Conservation (phyloP, 2,113 vertebrate species). For the Notiomystis cincta region DNA sequence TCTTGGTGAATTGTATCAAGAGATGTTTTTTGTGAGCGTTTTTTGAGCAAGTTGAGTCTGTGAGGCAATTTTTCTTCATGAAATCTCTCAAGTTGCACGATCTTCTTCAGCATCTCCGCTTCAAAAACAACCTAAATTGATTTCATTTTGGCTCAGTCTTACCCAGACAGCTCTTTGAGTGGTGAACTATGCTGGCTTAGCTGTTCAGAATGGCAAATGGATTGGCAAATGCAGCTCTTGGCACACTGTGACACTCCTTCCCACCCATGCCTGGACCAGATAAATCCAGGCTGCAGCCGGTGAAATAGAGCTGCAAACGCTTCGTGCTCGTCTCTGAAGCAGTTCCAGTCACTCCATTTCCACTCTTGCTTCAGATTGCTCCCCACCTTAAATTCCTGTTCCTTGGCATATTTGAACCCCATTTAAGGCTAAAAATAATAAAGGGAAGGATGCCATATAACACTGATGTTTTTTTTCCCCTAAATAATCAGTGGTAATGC, state of each 20-base stretch:
- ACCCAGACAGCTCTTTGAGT: background rate
- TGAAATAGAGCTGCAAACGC: background rate
- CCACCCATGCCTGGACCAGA: background rate
- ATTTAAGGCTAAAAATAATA: background rate
- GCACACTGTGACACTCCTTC: accelerated
- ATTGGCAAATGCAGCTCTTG: background rate
- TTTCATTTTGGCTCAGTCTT: background rate
- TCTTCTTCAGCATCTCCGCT: background rate
- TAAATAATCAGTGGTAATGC: background rate
- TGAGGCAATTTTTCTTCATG: background rate
- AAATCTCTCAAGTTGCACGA: accelerated
- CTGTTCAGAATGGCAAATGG: background rate
- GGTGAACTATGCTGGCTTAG: background rate
- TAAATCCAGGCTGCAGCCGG: background rate
- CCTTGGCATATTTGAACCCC: background rate
- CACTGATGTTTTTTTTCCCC: background rate
- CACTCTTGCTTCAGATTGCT: background rate
- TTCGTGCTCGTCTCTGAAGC: background rate
- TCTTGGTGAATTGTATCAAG: background rate
- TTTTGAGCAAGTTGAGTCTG: background rate
- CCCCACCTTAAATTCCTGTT: background rate
- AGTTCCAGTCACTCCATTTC: background rate
- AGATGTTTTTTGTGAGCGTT: background rate
- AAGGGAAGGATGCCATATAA: background rate
- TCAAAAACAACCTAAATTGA: background rate